Percentiles rank a stretch among this genome's conserved stretches.
Conservation (phyloP, 2,888 invertebrate species). For the Andrena fulva region DNA sequence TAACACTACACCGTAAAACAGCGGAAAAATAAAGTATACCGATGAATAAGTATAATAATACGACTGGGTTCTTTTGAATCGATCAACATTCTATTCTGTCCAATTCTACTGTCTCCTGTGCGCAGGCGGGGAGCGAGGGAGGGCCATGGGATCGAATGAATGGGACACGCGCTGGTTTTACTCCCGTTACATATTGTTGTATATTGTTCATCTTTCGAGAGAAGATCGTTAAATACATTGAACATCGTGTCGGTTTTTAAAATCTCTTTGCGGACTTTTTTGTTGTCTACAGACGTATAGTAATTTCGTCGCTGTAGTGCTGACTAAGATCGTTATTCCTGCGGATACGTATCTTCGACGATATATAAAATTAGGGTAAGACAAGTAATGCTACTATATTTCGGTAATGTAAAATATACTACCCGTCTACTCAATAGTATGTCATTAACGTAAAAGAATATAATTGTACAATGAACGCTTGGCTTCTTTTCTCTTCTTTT, state of each 20-base stretch:
- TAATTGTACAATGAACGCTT: conserved; percentile 78
- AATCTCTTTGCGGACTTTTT: conserved; percentile 62
- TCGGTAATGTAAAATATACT: conserved; percentile 72
- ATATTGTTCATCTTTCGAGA: conserved; percentile 74
- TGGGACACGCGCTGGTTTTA: conserved; percentile 54
- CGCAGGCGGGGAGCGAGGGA: conserved; percentile 7
- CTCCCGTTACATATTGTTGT: conserved; percentile 73
- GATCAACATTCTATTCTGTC: too few species aligned
- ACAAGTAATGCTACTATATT: conserved; percentile 66
- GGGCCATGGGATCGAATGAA: conserved; percentile 27
- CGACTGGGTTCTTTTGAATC: background rate
- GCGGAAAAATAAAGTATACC: background rate
- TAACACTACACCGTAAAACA: background rate
- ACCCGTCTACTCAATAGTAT: conserved; percentile 70
- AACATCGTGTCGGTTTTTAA: conserved; percentile 77
- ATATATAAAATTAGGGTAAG: conserved; percentile 74
- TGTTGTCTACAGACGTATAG: conserved; percentile 71
- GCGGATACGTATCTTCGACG: conserved; percentile 74
- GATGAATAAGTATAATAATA: background rate
- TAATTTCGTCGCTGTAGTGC: conserved; percentile 75
- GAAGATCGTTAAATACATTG: conserved; percentile 77
- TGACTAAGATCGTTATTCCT: conserved; percentile 74
- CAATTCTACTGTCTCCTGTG: background rate
- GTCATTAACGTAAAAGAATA: conserved; percentile 78
- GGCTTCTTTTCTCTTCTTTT: conserved; percentile 47